Evolutionary conservation across 2,797 vertebrate species (phyloP), one percentile per base, ranked within the genome.

Genomic region (Neopelma chrysocephalum): DNA sequence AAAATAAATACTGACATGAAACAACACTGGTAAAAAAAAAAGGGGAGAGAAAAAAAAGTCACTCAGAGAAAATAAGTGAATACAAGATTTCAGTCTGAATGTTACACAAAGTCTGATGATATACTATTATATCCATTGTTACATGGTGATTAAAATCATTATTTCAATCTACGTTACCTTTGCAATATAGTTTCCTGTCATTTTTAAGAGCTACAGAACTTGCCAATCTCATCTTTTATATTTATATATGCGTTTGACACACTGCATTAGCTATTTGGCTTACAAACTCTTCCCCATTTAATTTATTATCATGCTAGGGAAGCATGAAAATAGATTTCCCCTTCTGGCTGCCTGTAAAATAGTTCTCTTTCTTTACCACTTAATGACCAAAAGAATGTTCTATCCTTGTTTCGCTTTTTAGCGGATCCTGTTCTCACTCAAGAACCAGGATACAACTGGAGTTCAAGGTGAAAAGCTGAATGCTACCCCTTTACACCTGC

Each of bases 251-350:
- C 60, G 23, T 79, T 38, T 84, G 62, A 92, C 66, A 92, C 14
- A 26, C 2, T 57, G 53, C 27, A 87, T 60, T 82, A 87, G 36
- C 31, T 68, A 66, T 77, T 23, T 93, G 50, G 56, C 61, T 73
- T 73, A 72, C 36, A 88, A 89, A 79, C 38, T 15, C 42, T 66
- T 68, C 65, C 34, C 89, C 20, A 50, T 91, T 86, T 66, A 60
- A 72, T 79, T 96, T 68, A 40, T 65, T 87, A 90, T 89, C 91
- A 71, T 89, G 48, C 31, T 22, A 84, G 31, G 32, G 65, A 90
- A 92, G 80, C 51, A 83, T 23, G 53, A 89, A 92, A 91, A 94
- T 36, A 93, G 12, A 88, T 82, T 73, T 94, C 42, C 71, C 45
- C 54, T 81, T 80, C 73, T 82, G 70, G 16, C 26, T 88, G 26